These are phyloP conservation scores for Thaumatotibia leucotreta DNA, from an alignment of 1,140 invertebrate genomes.

Conservation along the genomic window DNA sequence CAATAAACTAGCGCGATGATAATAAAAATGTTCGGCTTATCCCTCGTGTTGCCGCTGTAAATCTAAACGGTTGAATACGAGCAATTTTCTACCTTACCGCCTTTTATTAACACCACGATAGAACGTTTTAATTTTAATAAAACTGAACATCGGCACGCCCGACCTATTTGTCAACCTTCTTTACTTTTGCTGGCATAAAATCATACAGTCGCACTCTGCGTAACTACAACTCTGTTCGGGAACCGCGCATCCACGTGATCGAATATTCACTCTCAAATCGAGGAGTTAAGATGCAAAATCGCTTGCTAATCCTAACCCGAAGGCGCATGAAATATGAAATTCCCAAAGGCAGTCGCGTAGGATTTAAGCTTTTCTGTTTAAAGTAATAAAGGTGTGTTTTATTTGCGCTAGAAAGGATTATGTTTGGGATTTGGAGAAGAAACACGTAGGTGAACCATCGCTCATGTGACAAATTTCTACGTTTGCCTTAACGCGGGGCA, in stretches of 20 bases:
- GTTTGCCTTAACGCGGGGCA: constrained; percentile 70
- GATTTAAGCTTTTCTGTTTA: constrained; percentile 68
- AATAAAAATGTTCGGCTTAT: constrained; percentile 68
- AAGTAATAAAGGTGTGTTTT: constrained; percentile 75
- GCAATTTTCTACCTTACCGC: constrained; percentile 54
- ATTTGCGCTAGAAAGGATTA: constrained; percentile 63
- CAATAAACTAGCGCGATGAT: constrained; percentile 64
- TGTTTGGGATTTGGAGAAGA: constrained; percentile 69
- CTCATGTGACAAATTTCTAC: constrained; percentile 76
- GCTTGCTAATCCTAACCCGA: constrained; percentile 49
- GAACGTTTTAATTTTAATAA: constrained; percentile 75
- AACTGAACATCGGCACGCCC: constrained; percentile 69
- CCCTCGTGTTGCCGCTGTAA: constrained; percentile 53
- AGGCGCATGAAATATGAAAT: constrained; percentile 57
- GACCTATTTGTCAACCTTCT: constrained; percentile 74
- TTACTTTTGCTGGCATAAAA: constrained; percentile 72
- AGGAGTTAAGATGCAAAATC: constrained; percentile 64
- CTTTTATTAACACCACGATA: constrained; percentile 60
- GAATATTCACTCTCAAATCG: constrained; percentile 65
- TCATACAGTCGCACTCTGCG: constrained; percentile 63
- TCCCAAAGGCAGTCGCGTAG: constrained; percentile 45
- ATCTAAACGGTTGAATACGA: constrained; percentile 40
- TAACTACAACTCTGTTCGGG: constrained; percentile 38
- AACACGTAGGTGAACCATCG: constrained; percentile 76
- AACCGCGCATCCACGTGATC: constrained; percentile 30